Base-by-base conservation (phyloP, 2,797 vertebrate genomes). In the Margarornis squamiger region DNA sequence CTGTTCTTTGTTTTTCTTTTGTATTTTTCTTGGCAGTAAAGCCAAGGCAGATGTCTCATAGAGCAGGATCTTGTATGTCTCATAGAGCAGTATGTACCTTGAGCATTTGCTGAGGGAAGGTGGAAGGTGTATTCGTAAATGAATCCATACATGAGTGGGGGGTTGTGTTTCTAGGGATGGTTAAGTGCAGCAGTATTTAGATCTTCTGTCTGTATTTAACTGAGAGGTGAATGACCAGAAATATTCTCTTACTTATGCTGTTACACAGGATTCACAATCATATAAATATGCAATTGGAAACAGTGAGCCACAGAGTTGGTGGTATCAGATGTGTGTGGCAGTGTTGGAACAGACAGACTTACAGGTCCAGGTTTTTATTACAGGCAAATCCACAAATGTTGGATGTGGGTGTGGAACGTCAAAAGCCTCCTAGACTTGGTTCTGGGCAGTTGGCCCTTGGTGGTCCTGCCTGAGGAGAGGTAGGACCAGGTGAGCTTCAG, bases 11-110 rank as follows among this genome's bases (percentile, higher is more conserved):
- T 9, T 85, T 74, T 85, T 26, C 23, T 30, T 11, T 54, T 68
- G 34, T 24, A 7, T 58, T 79, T 24, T 43, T 49, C 30, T 48
- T 72, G 62, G 54, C 46, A 26, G 26, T 43, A 29, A 49, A 82
- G 63, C 61, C 45, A 41, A 14, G 73, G 23, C 57, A 61, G 45
- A 48, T n/a, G 24, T 58, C 38, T 32, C 3, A 0, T 8, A 27
- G 54, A 32, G 36, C 19, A 18, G 73, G 45, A 46, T 46, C 45
- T 22, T 46, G 21, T 46, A 12, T 45, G 43, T 45, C 43, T 45
- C 43, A 0, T 8, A 23, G 49, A 32, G 36, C 21, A 20, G 73
- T 46, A 6, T 9, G 26, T 0, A 1, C 17, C 5, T 32, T 48
- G 49, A 75, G 49, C 16, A 2, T 80, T 59, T 62, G 27, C 58